Conservation (phyloP, 2,888 invertebrate species). For the Pachydiplax longipennis region DNA sequence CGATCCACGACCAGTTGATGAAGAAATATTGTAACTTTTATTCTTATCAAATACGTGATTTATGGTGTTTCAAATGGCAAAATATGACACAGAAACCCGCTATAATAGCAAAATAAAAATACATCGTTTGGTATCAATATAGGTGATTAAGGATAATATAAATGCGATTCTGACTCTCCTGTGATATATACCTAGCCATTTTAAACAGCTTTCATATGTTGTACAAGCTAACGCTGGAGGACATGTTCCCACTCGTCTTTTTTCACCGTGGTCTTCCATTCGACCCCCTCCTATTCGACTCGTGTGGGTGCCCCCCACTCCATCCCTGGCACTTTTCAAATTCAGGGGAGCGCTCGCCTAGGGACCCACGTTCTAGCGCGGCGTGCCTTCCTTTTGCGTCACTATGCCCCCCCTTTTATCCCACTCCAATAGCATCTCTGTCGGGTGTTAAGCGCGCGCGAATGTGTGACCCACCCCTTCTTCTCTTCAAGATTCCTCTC, state of each 20-base stretch:
- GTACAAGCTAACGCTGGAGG: too few relatives aligned
- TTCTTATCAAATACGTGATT: too few relatives aligned
- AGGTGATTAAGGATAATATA: too few relatives aligned
- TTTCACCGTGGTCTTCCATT: neutral
- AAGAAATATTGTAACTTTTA: too few relatives aligned
- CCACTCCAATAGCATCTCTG: neutral
- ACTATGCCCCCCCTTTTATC: neutral
- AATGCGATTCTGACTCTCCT: too few relatives aligned
- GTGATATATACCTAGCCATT: too few relatives aligned
- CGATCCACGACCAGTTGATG: too few relatives aligned
- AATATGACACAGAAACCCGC: too few relatives aligned
- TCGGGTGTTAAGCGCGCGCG: neutral
- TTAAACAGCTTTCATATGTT: too few relatives aligned
- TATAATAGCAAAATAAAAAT: too few relatives aligned
- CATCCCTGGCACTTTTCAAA: neutral
- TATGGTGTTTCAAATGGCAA: too few relatives aligned
- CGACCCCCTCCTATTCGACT: neutral
- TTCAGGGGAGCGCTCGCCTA: neutral
- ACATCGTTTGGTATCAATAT: too few relatives aligned
- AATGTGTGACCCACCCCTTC: neutral
- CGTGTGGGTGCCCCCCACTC: neutral
- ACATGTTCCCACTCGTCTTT: neutral
- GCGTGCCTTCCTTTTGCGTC: neutral
- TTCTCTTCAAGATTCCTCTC: neutral
- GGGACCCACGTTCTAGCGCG: neutral